Evolutionary conservation across 2,797 vertebrate species (phyloP), one percentile per base, ranked within the genome.

Genomic region (Rhadinocentrus ornatus): DNA sequence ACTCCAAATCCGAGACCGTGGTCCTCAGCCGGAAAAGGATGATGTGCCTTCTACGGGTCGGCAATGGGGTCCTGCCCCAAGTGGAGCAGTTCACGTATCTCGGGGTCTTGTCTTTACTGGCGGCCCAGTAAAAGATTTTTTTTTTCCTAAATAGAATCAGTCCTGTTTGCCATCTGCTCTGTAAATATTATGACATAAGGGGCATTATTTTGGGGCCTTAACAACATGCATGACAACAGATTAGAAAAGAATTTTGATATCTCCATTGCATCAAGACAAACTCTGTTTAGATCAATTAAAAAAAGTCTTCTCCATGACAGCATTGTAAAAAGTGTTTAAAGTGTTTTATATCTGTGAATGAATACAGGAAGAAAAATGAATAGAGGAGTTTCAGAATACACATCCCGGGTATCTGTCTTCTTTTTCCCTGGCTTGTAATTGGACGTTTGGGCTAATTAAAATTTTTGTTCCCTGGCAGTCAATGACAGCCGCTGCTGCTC

Each of bases 371-470:
- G 48, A 29, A 78, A 74, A 73, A 88, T 59, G 22, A 32, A 69
- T 71, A 68, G 61, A 69, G 22, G 62, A 84, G 76, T 83, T 81
- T 84, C 69, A 66, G 66, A 3, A 8, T 58, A 67, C 66, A 66
- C 56, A 55, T 78, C 67, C 61, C 24, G 26, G 68, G 29, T 73
- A 71, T 84, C 44, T 59, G 37, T 80, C 73, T 73, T 70, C 54
- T 65, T 67, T 63, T 73, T 64, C 66, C 54, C n/a, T 18, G 65
- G 65, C 54, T 82, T 83, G 75, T 86, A 81, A 90, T 86, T 80
- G 84, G 84, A 77, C 77, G 86, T 71, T 69, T 78, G 1, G 53
- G 48, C 81, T 92, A 91, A 94, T 93, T 92, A 92, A 89, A 90
- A 88, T 27, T 37, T 44, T 81, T 89, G 83, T 84, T 85, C 79